A percentile compares a stretch with the other conserved stretches of the same genome.
Conservation (phyloP, 2,888 invertebrate genomes). For the Omphaloscelis lunosa region DNA sequence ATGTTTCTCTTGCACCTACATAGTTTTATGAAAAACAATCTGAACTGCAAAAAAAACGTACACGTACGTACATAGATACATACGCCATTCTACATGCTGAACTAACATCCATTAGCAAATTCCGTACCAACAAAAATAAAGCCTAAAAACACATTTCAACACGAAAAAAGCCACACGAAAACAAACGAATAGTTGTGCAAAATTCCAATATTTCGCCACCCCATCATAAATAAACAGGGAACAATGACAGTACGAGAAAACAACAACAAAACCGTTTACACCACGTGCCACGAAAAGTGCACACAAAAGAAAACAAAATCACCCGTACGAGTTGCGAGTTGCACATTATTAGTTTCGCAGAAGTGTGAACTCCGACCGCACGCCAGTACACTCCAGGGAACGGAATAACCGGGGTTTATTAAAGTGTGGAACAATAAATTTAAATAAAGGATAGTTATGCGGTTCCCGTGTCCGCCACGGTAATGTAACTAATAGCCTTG, state of each 20-base stretch:
- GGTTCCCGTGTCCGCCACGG: conserved; percentile 83
- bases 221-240: conserved; percentile 65
- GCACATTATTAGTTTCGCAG: conserved; percentile 80
- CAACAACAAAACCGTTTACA: conserved; percentile 71
- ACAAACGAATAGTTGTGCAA: conserved; percentile 43
- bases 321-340: conserved; percentile 67
- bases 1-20: neutral
- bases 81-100: conserved; percentile 5
- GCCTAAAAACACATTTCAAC: conserved; percentile 30
- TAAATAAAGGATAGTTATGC: conserved; percentile 89
- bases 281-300: conserved; percentile 72
- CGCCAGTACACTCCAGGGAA: conserved; percentile 76
- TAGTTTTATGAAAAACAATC: neutral
- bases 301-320: conserved; percentile 67
- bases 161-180: conserved; percentile 30
- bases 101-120: conserved; percentile 46
- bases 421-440: conserved; percentile 88
- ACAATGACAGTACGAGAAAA: conserved; percentile 64
- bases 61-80: neutral
- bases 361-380: conserved; percentile 66
- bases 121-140: conserved; percentile 9
- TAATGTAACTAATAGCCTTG: conserved; percentile 78
- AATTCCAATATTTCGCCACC: conserved; percentile 64
- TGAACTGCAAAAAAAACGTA: neutral
- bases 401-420: conserved; percentile 79